Evolutionary conservation across 2,113 vertebrate species (phyloP).

Genomic region (Theropithecus gelada): DNA sequence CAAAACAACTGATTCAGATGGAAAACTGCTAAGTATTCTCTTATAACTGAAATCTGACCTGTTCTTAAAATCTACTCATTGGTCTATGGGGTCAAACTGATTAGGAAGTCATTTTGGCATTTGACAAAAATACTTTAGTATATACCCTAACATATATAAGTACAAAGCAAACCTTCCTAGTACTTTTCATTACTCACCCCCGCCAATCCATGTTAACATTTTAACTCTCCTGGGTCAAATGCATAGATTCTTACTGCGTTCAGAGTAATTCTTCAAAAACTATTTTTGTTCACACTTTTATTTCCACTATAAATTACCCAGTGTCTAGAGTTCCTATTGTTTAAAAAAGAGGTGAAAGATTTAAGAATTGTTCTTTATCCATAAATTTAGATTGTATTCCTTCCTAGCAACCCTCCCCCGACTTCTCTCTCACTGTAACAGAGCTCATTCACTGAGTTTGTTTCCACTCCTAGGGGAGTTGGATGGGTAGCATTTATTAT

Average conservation of each 20-base stretch:
- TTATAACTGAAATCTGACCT: neutral
- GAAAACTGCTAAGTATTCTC: neutral
- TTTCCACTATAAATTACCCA: neutral
- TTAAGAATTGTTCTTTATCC: constrained; percentile 2
- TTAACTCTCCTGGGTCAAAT: neutral
- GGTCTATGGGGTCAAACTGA: neutral
- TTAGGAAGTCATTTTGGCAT: neutral
- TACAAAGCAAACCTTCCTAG: constrained; percentile 8
- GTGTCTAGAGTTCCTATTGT: neutral
- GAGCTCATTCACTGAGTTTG: neutral
- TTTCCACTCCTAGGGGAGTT: neutral
- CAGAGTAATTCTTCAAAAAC: constrained; percentile 15
- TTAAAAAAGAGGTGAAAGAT: neutral
- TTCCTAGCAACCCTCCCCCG: neutral
- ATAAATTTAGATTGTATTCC: neutral
- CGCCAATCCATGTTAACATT: neutral
- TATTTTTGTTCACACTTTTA: neutral
- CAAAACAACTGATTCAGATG: neutral
- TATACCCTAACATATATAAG: neutral
- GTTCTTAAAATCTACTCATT: neutral
- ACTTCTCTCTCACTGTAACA: neutral
- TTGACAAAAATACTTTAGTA: neutral
- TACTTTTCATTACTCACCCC: neutral
- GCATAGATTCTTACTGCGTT: neutral
- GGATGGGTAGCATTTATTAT: neutral